Evolutionary conservation across 2,797 vertebrate genomes (phyloP).

Genomic region (Platyrinchus mystaceus): DNA sequence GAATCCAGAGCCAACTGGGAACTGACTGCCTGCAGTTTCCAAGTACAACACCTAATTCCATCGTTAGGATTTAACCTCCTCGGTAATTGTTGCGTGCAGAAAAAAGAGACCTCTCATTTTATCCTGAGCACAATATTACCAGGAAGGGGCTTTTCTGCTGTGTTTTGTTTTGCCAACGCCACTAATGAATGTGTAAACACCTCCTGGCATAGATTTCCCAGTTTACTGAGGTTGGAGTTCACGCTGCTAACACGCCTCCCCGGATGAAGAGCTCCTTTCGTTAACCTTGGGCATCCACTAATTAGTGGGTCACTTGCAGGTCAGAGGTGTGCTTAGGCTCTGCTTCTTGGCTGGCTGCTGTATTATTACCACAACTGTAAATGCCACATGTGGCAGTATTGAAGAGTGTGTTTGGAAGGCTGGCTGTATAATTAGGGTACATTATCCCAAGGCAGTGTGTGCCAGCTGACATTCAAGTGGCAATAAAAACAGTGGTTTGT

Average conservation of each 20-base stretch:
- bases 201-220: slow-evolving; percentile 70
- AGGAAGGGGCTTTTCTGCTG: neutral
- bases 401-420: slow-evolving; percentile 71
- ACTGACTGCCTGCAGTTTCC: neutral
- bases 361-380: slow-evolving; percentile 69
- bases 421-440: slow-evolving; percentile 68
- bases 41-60: slow-evolving; percentile 17
- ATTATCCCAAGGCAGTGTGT: slow-evolving; percentile 60
- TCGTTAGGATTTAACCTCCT: neutral
- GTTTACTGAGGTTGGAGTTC: slow-evolving; percentile 62
- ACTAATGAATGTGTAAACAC: slow-evolving; percentile 60
- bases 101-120: slow-evolving; percentile 4
- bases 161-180: slow-evolving; percentile 31
- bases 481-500: slow-evolving; percentile 58
- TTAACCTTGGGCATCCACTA: slow-evolving; percentile 72
- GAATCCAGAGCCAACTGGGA: neutral
- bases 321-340: slow-evolving; percentile 65
- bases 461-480: slow-evolving; percentile 73
- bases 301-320: slow-evolving; percentile 77
- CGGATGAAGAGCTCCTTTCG: slow-evolving; percentile 4
- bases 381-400: slow-evolving; percentile 65
- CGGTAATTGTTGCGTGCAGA: neutral
- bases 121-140: neutral
- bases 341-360: slow-evolving; percentile 44
- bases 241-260: neutral